Base-by-base conservation (phyloP, 2,888 invertebrate species). In the Adelphocoris suturalis region DNA sequence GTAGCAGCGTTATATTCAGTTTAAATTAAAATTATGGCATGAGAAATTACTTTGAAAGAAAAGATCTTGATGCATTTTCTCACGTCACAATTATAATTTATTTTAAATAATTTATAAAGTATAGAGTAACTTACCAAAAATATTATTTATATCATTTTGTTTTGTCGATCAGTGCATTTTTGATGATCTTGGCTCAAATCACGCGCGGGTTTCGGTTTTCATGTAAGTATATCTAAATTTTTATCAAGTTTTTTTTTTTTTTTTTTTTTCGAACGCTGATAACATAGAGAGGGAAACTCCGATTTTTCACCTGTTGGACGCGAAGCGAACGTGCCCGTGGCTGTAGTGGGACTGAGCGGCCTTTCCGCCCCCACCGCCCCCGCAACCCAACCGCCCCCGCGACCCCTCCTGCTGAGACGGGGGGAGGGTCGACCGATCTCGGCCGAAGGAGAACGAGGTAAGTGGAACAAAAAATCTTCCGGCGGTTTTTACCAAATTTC, bases 261-360 rank as follows among this genome's bases (percentile, higher is more conserved):
- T 68, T 68, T 27, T 23, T 23, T 68, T 68, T 68, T 68, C 68
- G 68, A 68, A 68, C 68, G 68, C 23, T 61, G 52, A 16, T 52
- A 5, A 37, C 52, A 61, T 13, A 5, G 13, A 28, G 76, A 13
- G 46, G 78, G 78, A 46, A 13, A 19, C 0, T 19, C 82, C 16
- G 47, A 19, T 23, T 19, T 23, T 78, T 78, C 78, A 82, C 82
- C 82, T 82, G 82, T 82, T 82, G 82, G 47, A 78, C 46, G n/a
- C 48, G 47, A 46, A 46, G 52, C 82, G 82, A 52, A 82, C 48
- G 52, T 16, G 52, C 52, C 23, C 52, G 27, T 19, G 82, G 52
- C 82, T 52, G 48, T 19, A 23, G 82, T 16, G 23, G 52, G n/a
- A 82, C 82, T 82, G 82, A 82, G 13, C 19, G 19, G 12, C 3